phyloP scores from a whole-genome alignment of 1,140 invertebrate genomes.

The Melipona quadrifasciata region DNA sequence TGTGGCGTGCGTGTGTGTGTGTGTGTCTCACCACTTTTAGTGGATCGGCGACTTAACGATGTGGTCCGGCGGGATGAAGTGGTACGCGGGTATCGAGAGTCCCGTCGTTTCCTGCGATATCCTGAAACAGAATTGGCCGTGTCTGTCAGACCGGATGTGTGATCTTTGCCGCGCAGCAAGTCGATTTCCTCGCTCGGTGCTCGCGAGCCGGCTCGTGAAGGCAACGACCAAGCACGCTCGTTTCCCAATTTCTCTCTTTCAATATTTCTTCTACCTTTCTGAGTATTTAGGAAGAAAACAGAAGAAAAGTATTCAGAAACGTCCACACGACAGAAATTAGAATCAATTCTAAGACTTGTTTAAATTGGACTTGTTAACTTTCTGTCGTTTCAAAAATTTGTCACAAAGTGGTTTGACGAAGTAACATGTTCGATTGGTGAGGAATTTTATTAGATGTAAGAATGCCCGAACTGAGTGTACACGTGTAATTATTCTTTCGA shows the following conservation, averaged over 20 bases:
- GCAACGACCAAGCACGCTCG: not conserved
- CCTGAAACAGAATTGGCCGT: conserved; percentile 84
- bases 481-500: not conserved
- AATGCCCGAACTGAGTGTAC: not conserved
- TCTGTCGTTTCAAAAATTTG: not conserved
- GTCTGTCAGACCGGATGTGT: conserved; percentile 32
- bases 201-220: not conserved
- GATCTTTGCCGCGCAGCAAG: not conserved
- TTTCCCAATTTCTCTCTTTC: not conserved
- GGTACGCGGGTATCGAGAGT: conserved; percentile 93
- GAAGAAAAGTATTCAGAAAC: too few species aligned
- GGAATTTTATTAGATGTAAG: not conserved
- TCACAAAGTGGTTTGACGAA: not conserved
- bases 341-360: not conserved
- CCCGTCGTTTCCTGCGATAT: conserved; percentile 96
- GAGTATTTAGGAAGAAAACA: too few species aligned
- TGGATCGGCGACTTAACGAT: conserved; percentile 95
- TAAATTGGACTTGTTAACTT: not conserved
- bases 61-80: conserved; percentile 95
- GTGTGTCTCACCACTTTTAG: conserved; percentile 82
- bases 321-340: too few species aligned
- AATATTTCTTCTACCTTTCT: too few species aligned
- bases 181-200: not conserved
- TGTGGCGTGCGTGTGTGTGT: too few species aligned
- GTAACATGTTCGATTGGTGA: not conserved